phyloP scores from a whole-genome alignment of 2,888 invertebrate species.

The Andrena camellia region DNA sequence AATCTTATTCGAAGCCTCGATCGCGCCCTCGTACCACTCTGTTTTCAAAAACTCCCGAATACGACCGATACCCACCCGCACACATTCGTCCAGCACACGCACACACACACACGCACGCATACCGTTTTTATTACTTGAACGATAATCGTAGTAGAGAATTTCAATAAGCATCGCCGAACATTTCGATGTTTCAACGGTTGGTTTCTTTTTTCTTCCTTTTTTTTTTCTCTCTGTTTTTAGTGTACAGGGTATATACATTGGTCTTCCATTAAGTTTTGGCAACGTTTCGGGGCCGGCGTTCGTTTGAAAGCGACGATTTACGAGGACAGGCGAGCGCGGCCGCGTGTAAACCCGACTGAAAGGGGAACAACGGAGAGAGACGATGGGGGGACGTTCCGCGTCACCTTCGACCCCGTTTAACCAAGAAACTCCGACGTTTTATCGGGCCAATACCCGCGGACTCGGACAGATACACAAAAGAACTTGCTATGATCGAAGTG shows the following conservation, averaged over 20 bases:
- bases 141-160: slow-evolving; percentile 67
- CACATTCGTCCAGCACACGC: slow-evolving; percentile 12
- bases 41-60: slow-evolving; percentile 22
- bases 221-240: slow-evolving; percentile 33
- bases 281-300: slow-evolving; percentile 56
- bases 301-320: slow-evolving; percentile 51
- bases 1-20: slow-evolving; percentile 43
- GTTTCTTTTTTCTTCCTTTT: not conserved
- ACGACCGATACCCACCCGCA: slow-evolving; percentile 20
- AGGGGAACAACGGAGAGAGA: not conserved
- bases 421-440: slow-evolving; percentile 6
- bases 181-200: slow-evolving; percentile 68
- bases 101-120: slow-evolving; percentile 15
- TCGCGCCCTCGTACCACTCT: slow-evolving; percentile 26
- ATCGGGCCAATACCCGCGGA: not conserved
- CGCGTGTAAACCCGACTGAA: slow-evolving; percentile 3
- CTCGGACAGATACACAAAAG: slow-evolving; percentile 20
- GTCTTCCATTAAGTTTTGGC: slow-evolving; percentile 73
- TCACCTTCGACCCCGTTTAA: slow-evolving; percentile 26
- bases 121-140: slow-evolving; percentile 51
- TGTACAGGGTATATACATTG: slow-evolving; percentile 79
- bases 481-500: not conserved
- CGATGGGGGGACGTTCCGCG: not conserved
- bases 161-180: slow-evolving; percentile 74
- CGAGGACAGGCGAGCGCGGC: not conserved